A percentile compares a stretch with the other conserved stretches of the same genome.
phyloP scores from a whole-genome alignment of 2,888 invertebrate species.

The Epinotia bilunana region DNA sequence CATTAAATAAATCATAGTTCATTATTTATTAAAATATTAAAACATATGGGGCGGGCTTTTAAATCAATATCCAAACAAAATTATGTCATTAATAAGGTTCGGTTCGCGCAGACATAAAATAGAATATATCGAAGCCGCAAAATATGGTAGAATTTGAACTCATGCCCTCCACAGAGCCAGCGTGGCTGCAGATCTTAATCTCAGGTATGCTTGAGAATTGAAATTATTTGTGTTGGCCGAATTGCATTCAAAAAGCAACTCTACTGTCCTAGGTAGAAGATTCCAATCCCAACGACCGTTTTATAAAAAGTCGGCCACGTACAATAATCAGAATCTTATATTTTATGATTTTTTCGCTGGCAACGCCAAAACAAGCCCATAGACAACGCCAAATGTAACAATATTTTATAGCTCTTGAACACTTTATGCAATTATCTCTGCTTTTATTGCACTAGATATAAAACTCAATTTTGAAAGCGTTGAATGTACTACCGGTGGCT shows the following conservation, averaged over 20 bases:
- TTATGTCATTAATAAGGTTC: neutral
- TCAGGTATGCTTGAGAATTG: neutral
- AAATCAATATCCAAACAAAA: too few relatives aligned
- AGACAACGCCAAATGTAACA: slow-evolving; percentile 25
- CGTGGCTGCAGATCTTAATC: neutral
- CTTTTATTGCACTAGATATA: neutral
- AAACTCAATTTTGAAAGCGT: slow-evolving; percentile 14
- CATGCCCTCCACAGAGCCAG: neutral
- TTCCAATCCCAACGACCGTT: too few relatives aligned
- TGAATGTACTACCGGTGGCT: neutral
- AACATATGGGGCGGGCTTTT: too few relatives aligned
- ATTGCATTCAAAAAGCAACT: too few relatives aligned
- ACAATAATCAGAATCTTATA: neutral
- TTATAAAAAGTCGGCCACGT: too few relatives aligned
- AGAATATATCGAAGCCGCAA: neutral
- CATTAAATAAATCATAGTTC: too few relatives aligned
- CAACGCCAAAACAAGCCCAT: slow-evolving; percentile 23
- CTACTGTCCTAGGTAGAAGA: too few relatives aligned
- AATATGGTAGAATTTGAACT: neutral
- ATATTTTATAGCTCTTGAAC: slow-evolving; percentile 14
- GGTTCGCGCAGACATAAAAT: neutral
- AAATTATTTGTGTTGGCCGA: too few relatives aligned
- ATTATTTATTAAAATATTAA: too few relatives aligned
- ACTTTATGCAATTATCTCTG: neutral
- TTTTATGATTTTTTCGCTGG: slow-evolving; percentile 22